Base-by-base conservation (phyloP, 1,140 invertebrate species). In the Arctopsyche grandis region DNA sequence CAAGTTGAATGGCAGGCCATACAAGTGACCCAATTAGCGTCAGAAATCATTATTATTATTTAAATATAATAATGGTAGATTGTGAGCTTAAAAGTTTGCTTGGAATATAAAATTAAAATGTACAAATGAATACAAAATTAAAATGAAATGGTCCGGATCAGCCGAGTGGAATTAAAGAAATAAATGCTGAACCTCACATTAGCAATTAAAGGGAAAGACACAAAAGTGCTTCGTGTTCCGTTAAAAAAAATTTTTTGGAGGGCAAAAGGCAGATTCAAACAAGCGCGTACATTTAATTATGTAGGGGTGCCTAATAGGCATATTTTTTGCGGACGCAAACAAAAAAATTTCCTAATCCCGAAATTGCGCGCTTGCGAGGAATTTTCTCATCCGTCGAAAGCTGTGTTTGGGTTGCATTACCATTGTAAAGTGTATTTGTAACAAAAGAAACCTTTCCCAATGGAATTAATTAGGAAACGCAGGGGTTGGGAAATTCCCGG, bases 401-500 rank as follows among this genome's bases (percentile, higher is more conserved):
- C 48, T 52, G 24, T 70, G 69, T 70, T 70, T 70, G 9, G 69
- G 21, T 70, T 70, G 69, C 29, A 70, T 70, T 70, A 70, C 69
- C 69, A 70, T 43, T 70, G 69, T 70, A 70, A 70, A 70, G 26
- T 70, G 69, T 70, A 52, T 52, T 66, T 26, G 70, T 43, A 73
- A 79, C 70, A 79, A 79, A 66, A 73, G 70, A 73, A 79, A 58
- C 38, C 46, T 78, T 56, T 44, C 44, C 60, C 24, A 38, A 43
- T 46, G 52, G 48, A 74, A 79, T 79, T 79, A 79, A 79, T 79
- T 79, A 56, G 70, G 56, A 69, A 69, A 77, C 24, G 58, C 60
- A 44, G 66, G 44, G 44, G 75, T 5, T 46, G 14, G 56, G 19
- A 38, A 26, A 80, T 77, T 73, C 75, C 21, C 46, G 26, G 80